These are phyloP conservation scores for Campoletis raptor DNA, from an alignment of 2,888 invertebrate genomes.

Conservation along the genomic window DNA sequence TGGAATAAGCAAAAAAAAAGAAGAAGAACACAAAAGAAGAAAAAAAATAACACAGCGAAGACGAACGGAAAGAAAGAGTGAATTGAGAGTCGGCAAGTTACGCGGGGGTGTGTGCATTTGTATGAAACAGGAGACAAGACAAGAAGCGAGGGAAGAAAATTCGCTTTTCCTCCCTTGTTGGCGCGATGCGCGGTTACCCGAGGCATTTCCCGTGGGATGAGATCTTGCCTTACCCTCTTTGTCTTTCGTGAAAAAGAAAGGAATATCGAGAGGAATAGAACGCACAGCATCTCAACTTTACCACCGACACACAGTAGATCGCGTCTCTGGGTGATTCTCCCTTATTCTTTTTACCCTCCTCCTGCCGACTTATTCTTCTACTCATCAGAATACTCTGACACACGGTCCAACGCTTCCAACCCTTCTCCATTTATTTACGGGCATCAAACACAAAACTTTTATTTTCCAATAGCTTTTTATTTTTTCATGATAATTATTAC, in stretches of 20 bases:
- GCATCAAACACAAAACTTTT: conserved; percentile 15
- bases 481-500: neutral
- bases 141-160: conserved; percentile 52
- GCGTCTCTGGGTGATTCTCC: conserved; percentile 26
- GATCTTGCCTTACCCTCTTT: conserved; percentile 52
- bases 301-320: conserved; percentile 23
- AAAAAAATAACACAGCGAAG: conserved; percentile 18
- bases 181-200: conserved; percentile 56
- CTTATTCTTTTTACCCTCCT: conserved; percentile 16
- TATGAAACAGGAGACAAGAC: conserved; percentile 54
- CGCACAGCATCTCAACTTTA: conserved; percentile 33
- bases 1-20: conserved; percentile 9
- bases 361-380: neutral
- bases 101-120: conserved; percentile 51
- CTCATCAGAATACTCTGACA: conserved; percentile 23
- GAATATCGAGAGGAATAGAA: conserved; percentile 32
- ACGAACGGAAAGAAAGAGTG: conserved; percentile 44
- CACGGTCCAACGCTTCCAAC: conserved; percentile 16
- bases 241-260: conserved; percentile 2
- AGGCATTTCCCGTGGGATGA: conserved; percentile 72
- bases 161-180: conserved; percentile 51
- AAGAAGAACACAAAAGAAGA: neutral
- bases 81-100: conserved; percentile 56
- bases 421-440: conserved; percentile 33
- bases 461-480: conserved; percentile 1